A percentile compares a stretch with the other conserved stretches of the same genome.
These are phyloP conservation scores for Agrypnus murinus DNA, from an alignment of 2,888 invertebrate genomes.

Conservation along the genomic window DNA sequence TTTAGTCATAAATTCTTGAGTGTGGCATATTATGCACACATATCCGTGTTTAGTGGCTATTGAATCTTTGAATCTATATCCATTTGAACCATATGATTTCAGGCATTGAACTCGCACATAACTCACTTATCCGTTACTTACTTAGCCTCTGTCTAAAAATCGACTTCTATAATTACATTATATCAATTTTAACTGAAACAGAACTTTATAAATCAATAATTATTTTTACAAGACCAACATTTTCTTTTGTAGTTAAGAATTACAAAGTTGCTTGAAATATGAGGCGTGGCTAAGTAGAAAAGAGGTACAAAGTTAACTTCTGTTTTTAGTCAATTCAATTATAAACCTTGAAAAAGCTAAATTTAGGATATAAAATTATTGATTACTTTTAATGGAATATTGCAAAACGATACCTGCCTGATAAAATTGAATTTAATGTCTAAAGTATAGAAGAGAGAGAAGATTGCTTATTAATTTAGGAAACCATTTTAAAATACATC, in stretches of 20 bases:
- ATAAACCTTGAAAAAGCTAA: slow-evolving; percentile 19
- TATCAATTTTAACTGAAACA: no score
- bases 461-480: slow-evolving; percentile 18
- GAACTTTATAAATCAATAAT: no score
- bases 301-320: slow-evolving; percentile 13
- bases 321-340: slow-evolving; percentile 30
- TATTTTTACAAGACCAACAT: no score
- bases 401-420: slow-evolving; percentile 19
- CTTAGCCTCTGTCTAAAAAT: no score
- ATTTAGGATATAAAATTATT: slow-evolving; percentile 30
- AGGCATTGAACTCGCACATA: no score
- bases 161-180: no score
- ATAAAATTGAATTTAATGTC: slow-evolving; percentile 34
- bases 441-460: slow-evolving; percentile 16
- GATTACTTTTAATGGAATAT: slow-evolving; percentile 33
- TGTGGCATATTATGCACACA: no score
- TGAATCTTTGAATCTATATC: no score
- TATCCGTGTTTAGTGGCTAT: no score
- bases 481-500: slow-evolving; percentile 4
- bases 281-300: slow-evolving; percentile 12
- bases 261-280: neutral
- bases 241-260: neutral
- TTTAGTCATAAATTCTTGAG: no score
- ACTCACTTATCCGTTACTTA: no score
- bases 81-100: no score